Conservation (phyloP, 2,888 invertebrate species). For the Timema podura region DNA sequence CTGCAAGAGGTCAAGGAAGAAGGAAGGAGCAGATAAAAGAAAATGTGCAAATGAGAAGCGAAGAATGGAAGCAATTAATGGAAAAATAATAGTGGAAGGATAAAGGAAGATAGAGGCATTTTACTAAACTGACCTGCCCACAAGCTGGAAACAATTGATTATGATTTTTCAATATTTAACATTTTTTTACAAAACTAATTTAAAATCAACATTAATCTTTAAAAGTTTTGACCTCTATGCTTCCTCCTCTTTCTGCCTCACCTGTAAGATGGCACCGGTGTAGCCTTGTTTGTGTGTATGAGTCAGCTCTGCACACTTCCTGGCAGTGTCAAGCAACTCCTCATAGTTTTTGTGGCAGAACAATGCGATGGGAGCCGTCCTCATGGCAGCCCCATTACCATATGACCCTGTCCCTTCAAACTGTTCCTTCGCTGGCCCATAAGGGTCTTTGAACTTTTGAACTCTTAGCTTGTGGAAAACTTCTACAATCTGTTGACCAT, state of each 20-base stretch:
- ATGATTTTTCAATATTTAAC: too few species aligned
- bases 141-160: too few species aligned
- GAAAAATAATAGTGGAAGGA: too few species aligned
- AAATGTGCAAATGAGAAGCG: too few species aligned
- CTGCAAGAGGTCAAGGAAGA: too few species aligned
- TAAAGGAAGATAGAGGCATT: too few species aligned
- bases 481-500: slow-evolving; percentile 57
- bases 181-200: too few species aligned
- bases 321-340: slow-evolving; percentile 49
- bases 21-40: too few species aligned
- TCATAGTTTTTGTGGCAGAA: slow-evolving; percentile 53
- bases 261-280: slow-evolving; percentile 55
- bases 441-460: slow-evolving; percentile 54
- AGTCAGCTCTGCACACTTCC: slow-evolving; percentile 55
- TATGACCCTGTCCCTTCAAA: slow-evolving; percentile 65
- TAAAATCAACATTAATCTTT: too few species aligned
- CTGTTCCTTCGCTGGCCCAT: slow-evolving; percentile 59
- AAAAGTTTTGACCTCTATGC: background rate
- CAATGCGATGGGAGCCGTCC: slow-evolving; percentile 62
- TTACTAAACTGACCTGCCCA: too few species aligned
- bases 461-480: slow-evolving; percentile 54
- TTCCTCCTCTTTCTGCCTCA: slow-evolving; percentile 33
- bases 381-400: slow-evolving; percentile 77
- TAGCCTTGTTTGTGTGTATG: slow-evolving; percentile 56
- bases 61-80: too few species aligned